Percentiles rank a stretch among this genome's conserved stretches.
These are phyloP conservation scores for Rhinogobio ventralis DNA, from an alignment of 2,797 vertebrate species.

Conservation along the genomic window DNA sequence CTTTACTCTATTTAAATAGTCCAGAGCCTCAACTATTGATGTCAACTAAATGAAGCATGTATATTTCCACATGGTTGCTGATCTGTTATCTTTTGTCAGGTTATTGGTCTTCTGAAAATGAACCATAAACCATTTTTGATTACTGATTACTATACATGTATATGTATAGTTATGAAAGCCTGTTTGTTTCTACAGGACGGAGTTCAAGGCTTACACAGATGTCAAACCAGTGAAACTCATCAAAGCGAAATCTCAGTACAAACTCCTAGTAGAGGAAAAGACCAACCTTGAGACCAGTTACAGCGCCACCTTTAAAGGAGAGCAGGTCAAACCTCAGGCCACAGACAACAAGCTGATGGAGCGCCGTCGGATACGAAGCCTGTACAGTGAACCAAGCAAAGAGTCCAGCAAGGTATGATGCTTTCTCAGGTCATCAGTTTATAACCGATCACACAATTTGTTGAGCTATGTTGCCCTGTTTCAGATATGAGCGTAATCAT, in stretches of 20 bases:
- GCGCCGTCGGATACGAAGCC: slow-evolving; percentile 94
- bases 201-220: slow-evolving; percentile 94
- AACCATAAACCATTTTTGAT: not conserved
- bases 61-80: not conserved
- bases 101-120: not conserved
- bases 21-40: not conserved
- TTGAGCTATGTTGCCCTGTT: not conserved
- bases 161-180: not conserved
- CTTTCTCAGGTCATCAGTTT: not conserved
- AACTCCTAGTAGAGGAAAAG: slow-evolving; percentile 84
- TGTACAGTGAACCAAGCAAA: slow-evolving; percentile 93
- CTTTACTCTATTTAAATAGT: not conserved
- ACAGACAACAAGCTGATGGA: slow-evolving; percentile 90
- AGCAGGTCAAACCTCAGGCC: slow-evolving; percentile 83
- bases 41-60: not conserved
- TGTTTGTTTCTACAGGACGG: slow-evolving; percentile 80
- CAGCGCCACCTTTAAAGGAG: slow-evolving; percentile 93
- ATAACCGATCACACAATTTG: too few relatives aligned
- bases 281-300: slow-evolving; percentile 93
- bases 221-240: slow-evolving; percentile 90
- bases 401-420: slow-evolving; percentile 86
- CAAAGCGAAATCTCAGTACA: slow-evolving; percentile 89
- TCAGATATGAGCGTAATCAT: not conserved
- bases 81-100: not conserved
- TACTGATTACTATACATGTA: not conserved